These are phyloP conservation scores for Lithosia quadra DNA, from an alignment of 2,888 invertebrate genomes.

Conservation along the genomic window DNA sequence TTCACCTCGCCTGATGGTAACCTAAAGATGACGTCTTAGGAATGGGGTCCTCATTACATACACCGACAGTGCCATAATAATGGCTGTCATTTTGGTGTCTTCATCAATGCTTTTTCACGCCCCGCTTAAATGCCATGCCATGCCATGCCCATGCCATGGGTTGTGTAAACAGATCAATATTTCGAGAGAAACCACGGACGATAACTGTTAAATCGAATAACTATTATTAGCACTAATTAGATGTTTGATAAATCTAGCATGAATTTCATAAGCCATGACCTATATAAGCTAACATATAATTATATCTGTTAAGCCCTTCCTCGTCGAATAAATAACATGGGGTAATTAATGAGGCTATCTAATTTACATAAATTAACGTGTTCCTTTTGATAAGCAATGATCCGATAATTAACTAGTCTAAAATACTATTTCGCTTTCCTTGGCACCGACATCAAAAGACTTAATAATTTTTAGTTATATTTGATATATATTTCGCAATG, in stretches of 20 bases:
- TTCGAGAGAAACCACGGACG: no score
- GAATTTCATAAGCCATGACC: not conserved
- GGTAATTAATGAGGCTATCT: not conserved
- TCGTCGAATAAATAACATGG: not conserved
- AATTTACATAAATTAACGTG: slow-evolving; percentile 7
- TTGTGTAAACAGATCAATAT: no score
- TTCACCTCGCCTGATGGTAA: no score
- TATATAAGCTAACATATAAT: not conserved
- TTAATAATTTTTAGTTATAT: slow-evolving; percentile 19
- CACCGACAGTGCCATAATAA: no score
- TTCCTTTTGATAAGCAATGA: slow-evolving; percentile 22
- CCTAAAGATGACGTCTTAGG: no score
- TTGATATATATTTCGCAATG: slow-evolving; percentile 10
- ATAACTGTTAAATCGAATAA: no score
- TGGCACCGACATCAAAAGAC: slow-evolving; percentile 39
- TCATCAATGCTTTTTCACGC: no score
- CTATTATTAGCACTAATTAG: no score
- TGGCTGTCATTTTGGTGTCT: no score
- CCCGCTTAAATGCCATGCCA: no score
- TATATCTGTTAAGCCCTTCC: not conserved
- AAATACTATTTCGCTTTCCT: slow-evolving; percentile 39
- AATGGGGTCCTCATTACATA: no score
- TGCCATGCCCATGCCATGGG: no score
- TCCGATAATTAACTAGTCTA: slow-evolving; percentile 38
- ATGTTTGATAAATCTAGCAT: not conserved